Evolutionary conservation across 2,797 vertebrate species (phyloP), one percentile per base, ranked within the genome.

Genomic region (Chaenodraco wilsoni): DNA sequence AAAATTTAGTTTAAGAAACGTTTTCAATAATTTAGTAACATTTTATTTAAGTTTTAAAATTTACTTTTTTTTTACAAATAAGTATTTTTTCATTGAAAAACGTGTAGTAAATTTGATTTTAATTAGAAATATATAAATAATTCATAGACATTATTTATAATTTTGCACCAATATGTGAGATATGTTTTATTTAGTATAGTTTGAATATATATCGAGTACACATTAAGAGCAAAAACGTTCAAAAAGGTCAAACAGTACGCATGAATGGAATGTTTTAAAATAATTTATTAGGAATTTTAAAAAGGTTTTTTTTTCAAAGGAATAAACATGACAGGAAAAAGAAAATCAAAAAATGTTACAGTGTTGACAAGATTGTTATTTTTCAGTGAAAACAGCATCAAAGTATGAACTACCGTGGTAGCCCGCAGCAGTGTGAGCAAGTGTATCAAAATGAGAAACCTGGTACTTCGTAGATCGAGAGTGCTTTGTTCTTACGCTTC

Each of bases 201-300:
- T 27, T 27, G 27, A 27, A 56, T 54, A 49, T 27, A 27, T 27
- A 27, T 27, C 4, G 27, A 27, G 27, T 27, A 27, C 0, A 16
- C 27, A 27, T 27, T 27, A 37, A 37, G 33, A 15, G 15, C 0
- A 33, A 17, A 43, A 60, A 66, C 17, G 9, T 64, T 7, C 31
- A 65, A 72, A 63, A 68, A 45, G 48, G 31, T 37, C 55, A 84
- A 69, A 70, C 78, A 56, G 73, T 73, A 92, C 61, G 37, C 65
- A 67, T 59, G 66, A 68, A 76, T 90, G 87, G 87, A 93, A 94
- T 95, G 87, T 96, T 97, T 97, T 96, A 94, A 96, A 99, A 98
- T 97, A 98, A 97, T 98, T 97, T 98, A 98, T 98, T 97, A 97
- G 95, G 96, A 98, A 96, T 96, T 97, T 96, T 95, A 94, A 97